Conservation (phyloP, 2,113 vertebrate genomes). For the Corythornis vintsioides region DNA sequence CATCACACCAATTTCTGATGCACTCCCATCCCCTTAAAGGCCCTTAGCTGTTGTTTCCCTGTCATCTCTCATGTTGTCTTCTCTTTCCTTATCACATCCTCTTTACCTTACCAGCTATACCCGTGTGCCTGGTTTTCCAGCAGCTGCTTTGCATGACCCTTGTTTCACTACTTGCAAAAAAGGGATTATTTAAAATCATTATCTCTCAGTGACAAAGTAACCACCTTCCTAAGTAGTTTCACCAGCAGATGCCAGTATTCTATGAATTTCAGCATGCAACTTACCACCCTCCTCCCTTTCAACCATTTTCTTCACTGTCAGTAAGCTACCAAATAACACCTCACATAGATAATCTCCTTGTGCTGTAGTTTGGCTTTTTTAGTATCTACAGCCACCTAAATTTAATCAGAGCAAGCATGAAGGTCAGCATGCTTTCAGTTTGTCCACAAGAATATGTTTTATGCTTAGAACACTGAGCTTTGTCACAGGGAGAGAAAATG, state of each 20-base stretch:
- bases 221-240: background rate
- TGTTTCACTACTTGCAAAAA: background rate
- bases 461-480: background rate
- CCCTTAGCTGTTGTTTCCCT: background rate
- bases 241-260: conserved; percentile 70
- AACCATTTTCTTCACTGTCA: conserved; percentile 35
- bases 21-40: background rate
- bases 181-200: background rate
- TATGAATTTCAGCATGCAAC: background rate
- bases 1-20: background rate
- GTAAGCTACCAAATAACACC: background rate
- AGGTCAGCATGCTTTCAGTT: background rate
- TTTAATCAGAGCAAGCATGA: background rate
- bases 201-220: rapidly evolving
- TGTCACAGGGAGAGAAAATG: rapidly evolving
- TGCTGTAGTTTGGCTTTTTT: background rate
- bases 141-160: background rate
- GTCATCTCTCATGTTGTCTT: background rate
- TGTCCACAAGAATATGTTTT: background rate
- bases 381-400: background rate
- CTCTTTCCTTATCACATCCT: background rate
- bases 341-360: background rate
- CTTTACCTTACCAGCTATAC: background rate
- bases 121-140: background rate
- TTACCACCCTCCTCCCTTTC: background rate